Conservation (phyloP, 2,113 vertebrate genomes). For the Dipodomys ordii region DNA sequence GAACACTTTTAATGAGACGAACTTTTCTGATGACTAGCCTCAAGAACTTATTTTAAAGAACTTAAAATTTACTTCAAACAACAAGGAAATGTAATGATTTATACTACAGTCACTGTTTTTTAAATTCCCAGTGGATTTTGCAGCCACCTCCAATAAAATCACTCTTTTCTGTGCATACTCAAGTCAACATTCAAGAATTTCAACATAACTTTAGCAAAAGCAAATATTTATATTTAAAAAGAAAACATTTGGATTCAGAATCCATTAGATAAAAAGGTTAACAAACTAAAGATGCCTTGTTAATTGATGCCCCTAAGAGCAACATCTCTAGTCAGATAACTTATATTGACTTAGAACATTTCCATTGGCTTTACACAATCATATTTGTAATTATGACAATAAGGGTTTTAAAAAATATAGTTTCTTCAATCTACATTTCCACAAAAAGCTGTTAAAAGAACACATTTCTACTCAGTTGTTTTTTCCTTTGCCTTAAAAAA, state of each 20-base stretch:
- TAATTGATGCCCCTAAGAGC: background rate
- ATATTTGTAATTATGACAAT: constrained; percentile 53
- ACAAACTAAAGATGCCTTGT: constrained; percentile 46
- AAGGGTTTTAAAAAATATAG: constrained; percentile 16
- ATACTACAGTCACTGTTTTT: background rate
- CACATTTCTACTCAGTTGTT: constrained; percentile 76
- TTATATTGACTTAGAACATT: constrained; percentile 40
- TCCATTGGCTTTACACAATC: background rate
- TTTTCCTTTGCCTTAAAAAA: constrained; percentile 75
- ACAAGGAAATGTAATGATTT: background rate
- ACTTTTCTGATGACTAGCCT: background rate
- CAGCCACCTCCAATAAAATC: background rate
- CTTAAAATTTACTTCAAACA: background rate
- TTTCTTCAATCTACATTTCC: constrained; percentile 58
- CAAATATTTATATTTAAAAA: constrained; percentile 74
- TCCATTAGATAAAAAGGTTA: constrained; percentile 60
- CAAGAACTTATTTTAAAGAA: constrained; percentile 19
- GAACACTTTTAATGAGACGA: constrained; percentile 14
- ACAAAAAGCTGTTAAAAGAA: constrained; percentile 67
- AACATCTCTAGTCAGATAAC: constrained; percentile 11
- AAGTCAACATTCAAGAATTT: constrained; percentile 39
- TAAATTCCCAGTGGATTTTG: constrained; percentile 4
- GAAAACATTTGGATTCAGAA: constrained; percentile 65
- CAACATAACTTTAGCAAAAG: constrained; percentile 63
- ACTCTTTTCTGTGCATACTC: constrained; percentile 16